Conservation (phyloP, 2,888 invertebrate species). For the Cephus spinipes region DNA sequence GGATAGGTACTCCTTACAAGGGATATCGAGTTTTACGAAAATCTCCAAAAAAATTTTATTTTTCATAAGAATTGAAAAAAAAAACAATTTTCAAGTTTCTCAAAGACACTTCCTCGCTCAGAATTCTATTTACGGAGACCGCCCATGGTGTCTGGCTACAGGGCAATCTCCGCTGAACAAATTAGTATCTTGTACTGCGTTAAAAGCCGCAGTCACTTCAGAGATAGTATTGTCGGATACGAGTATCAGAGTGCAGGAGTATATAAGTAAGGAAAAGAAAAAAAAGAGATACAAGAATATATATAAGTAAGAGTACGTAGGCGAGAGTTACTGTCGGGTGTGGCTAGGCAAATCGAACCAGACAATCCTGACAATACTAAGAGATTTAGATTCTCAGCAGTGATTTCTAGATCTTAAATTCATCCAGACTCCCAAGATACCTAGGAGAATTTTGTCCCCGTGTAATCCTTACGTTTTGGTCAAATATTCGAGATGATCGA, state of each 20-base stretch:
- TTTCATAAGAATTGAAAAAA: neutral
- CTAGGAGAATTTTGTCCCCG: slow-evolving; percentile 6
- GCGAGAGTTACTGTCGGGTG: neutral
- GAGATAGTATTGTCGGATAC: neutral
- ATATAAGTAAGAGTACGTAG: neutral
- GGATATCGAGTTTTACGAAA: neutral
- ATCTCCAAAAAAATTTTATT: neutral
- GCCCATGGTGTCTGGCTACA: neutral
- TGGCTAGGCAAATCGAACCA: neutral
- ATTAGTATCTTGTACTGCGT: slow-evolving; percentile 6
- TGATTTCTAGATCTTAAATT: slow-evolving; percentile 1
- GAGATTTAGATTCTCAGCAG: slow-evolving; percentile 2
- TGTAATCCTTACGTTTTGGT: slow-evolving; percentile 14
- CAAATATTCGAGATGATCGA: slow-evolving; percentile 23
- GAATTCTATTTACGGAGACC: neutral
- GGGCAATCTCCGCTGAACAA: slow-evolving; percentile 4
- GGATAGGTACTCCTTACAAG: neutral
- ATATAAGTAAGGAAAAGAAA: neutral
- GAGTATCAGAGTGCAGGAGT: neutral
- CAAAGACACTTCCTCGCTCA: neutral
- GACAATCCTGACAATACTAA: neutral
- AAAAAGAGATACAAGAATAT: neutral
- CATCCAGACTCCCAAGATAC: neutral
- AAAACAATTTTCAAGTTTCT: neutral
- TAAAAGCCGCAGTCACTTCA: neutral